Evolutionary conservation across 1,140 invertebrate genomes (phyloP), one percentile per base, ranked within the genome.

Genomic region (Mercenaria mercenaria): DNA sequence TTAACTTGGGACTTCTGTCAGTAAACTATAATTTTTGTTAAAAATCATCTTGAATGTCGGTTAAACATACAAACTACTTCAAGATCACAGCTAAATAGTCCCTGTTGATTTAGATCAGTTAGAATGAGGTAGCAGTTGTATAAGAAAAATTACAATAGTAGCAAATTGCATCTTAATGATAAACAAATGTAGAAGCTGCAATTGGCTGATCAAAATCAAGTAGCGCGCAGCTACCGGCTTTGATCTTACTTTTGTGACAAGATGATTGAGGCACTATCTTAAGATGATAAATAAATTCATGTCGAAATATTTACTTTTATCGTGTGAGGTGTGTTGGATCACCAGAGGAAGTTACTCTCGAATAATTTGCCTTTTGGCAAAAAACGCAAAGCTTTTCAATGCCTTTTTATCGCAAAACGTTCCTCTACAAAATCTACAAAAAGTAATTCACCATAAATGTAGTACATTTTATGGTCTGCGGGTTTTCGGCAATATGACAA

Each of bases 371-470:
- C 76, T 79, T 52, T 32, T 79, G 76, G 76, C 76, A 34, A 79
- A 50, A n/a, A n/a, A 52, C 50, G 34, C 29, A 3, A 72, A 39
- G 39, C 43, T 50, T 79, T 59, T 79, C 13, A 79, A 79, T 52
- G 47, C 43, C 29, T 50, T 50, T 79, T 77, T 52, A 77, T 77
- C 43, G 47, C 37, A 79, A 34, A 41, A 39, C 23, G 26, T 79
- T 79, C 47, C 76, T 79, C 76, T 52, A 79, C 43, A n/a, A 79
- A 56, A 79, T 79, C 76, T 56, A 56, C 76, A 79, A 79, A 76
- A 79, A 79, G 43, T 41, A 79, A 79, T 79, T 79, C 56, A 79
- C 76, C 76, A 52, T 79, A 56, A 79, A 56, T 56, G 43, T 50
- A 29, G 29, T 52, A 79, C 47, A 29, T 79, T 79, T 79, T 79